A percentile compares a stretch with the other conserved stretches of the same genome.
These are phyloP conservation scores for Dascillus cervinus DNA, from an alignment of 2,888 invertebrate genomes.

Conservation along the genomic window DNA sequence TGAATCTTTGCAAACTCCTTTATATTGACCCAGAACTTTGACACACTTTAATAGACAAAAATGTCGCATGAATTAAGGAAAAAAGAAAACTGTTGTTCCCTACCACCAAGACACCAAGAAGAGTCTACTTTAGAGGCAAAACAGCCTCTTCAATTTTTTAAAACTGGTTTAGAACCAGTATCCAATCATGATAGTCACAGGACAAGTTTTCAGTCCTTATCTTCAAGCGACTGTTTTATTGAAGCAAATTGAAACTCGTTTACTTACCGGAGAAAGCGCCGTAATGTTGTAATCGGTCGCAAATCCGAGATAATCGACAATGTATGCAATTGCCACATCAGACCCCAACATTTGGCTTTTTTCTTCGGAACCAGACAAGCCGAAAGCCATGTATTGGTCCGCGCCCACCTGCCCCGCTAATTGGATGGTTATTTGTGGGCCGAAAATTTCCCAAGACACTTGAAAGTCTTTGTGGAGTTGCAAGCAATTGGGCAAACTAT, in stretches of 20 bases:
- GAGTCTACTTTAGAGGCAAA: too few relatives aligned
- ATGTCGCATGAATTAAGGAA: too few relatives aligned
- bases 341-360: constrained; percentile 76
- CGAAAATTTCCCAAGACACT: constrained; percentile 86
- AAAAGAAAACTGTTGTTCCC: too few relatives aligned
- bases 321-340: constrained; percentile 73
- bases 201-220: too few relatives aligned
- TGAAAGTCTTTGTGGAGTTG: constrained; percentile 79
- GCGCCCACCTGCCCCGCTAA: constrained; percentile 67
- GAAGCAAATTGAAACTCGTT: too few relatives aligned
- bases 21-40: constrained; percentile 76
- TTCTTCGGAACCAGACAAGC: constrained; percentile 67
- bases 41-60: constrained; percentile 54
- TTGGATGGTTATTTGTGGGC: constrained; percentile 78
- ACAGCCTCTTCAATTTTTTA: too few relatives aligned
- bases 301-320: constrained; percentile 63
- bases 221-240: too few relatives aligned
- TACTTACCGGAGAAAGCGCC: constrained; percentile 65
- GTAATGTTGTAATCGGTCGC: constrained; percentile 81
- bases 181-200: too few relatives aligned
- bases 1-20: constrained; percentile 80
- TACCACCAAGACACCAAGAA: too few relatives aligned
- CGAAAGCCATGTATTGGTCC: constrained; percentile 84
- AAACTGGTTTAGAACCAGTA: too few relatives aligned
- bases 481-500: constrained; percentile 70